Base-by-base conservation (phyloP, 1,140 invertebrate species). In the Condylostylus longicornis region DNA sequence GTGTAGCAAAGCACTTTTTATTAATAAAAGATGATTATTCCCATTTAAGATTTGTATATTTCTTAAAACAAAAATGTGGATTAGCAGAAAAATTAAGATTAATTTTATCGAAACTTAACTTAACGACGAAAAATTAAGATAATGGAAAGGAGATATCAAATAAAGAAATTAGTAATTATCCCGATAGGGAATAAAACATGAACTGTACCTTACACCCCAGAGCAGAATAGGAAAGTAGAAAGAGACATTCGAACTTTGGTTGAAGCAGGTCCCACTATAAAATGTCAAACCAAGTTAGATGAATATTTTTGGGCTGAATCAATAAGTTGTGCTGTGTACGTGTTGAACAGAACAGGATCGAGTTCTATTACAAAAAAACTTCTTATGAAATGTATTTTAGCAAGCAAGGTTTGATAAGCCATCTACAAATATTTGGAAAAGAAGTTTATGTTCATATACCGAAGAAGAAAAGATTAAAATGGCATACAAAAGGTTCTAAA, bases 151-250 rank as follows among this genome's bases (percentile, higher is more conserved):
- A 66, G 25, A 62, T 61, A 40, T 27, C 54, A 1, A 65, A 62
- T 33, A 41, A 46, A 35, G 43, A 53, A 18, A 33, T 66, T 3
- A 41, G 50, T 38, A 35, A 57, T 44, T 52, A 2, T 12, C 36
- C 18, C 36, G 23, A 29, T 21, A 35, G 27, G 58, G 56, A 7
- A 60, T 65, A 15, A 35, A 20, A 18, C 58, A 66, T 41, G 49
- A 63, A 52, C 49, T 13, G 49, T 54, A 14, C 31, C 53, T 2
- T 67, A 67, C 41, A 63, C 56, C 4, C 61, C 65, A 1, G 41
- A 71, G 45, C 56, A 67, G 41, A 72, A 71, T 46, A 64, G 64
- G 10, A 43, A 47, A 14, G 49, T 56, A 9, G 64, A 69, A 36
- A 40, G 61, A 18, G 51, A 51, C 19, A 63, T 66, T 36, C 23